Conservation (phyloP, 2,888 invertebrate genomes). For the Diplazon laetatorius region DNA sequence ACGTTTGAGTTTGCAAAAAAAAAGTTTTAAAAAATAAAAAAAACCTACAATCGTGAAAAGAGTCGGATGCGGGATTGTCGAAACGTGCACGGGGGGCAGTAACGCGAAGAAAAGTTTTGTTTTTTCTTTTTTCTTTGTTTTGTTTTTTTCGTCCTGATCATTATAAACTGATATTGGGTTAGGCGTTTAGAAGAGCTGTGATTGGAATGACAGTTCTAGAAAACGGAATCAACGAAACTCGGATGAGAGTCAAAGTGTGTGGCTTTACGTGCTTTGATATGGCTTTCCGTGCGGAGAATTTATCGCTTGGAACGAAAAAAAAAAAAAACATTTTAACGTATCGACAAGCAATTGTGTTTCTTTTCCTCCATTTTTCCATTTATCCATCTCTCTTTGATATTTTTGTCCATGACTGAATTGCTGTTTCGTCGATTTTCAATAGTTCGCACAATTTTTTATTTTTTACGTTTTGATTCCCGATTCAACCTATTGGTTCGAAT, state of each 20-base stretch:
- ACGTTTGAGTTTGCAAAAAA: constrained; percentile 14
- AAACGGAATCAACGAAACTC: constrained; percentile 18
- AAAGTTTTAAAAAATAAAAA: background rate
- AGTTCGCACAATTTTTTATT: no score
- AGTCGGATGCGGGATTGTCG: background rate
- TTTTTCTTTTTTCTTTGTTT: no score
- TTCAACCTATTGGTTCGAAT: no score
- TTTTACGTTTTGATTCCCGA: no score
- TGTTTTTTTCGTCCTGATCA: no score
- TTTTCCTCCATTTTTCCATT: background rate
- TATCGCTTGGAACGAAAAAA: background rate
- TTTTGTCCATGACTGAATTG: no score
- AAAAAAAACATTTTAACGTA: background rate
- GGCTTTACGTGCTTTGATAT: background rate
- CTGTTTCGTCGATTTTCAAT: no score
- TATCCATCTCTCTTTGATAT: no score
- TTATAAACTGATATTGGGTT: background rate
- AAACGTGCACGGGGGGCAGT: constrained; percentile 1
- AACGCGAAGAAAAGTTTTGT: constrained; percentile 1
- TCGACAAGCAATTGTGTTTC: background rate
- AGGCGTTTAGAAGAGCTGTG: background rate
- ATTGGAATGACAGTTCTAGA: background rate
- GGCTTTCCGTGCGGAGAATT: background rate
- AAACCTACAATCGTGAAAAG: constrained; percentile 6
- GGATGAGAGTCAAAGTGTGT: background rate